A percentile compares a stretch with the other conserved stretches of the same genome.
Evolutionary conservation across 1,140 invertebrate species (phyloP).

Genomic region (Scaptomyza hsui): DNA sequence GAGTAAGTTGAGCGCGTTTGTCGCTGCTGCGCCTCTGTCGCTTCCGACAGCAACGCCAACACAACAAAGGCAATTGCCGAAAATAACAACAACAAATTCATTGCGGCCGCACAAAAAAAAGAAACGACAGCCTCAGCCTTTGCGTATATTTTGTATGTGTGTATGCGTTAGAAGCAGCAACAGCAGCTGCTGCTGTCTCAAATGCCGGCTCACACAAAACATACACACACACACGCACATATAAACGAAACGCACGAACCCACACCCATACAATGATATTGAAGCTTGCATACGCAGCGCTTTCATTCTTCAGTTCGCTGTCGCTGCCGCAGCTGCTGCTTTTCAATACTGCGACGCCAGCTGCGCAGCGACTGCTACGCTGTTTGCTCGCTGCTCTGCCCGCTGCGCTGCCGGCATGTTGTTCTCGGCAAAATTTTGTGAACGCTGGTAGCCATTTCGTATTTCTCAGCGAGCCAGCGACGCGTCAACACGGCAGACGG

Average conservation of each 20-base stretch:
- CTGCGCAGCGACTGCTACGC: slow-evolving; percentile 20
- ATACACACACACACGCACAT: slow-evolving; percentile 15
- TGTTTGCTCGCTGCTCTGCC: slow-evolving; percentile 3
- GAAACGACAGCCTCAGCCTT: slow-evolving; percentile 9
- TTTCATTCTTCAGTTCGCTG: slow-evolving; percentile 46
- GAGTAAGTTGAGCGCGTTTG: slow-evolving; percentile 77
- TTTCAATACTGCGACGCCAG: slow-evolving; percentile 8
- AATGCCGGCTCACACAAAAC: slow-evolving; percentile 60
- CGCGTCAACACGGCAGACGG: slow-evolving; percentile 51
- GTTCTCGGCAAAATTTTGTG: slow-evolving; percentile 68
- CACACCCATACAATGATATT: slow-evolving; percentile 16
- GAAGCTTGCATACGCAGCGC: slow-evolving; percentile 31
- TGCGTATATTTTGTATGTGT: slow-evolving; percentile 17
- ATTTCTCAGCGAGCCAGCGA: slow-evolving; percentile 73
- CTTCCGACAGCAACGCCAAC: slow-evolving; percentile 30
- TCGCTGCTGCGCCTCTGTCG: slow-evolving; percentile 21
- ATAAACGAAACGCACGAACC: slow-evolving; percentile 38
- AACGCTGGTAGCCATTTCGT: slow-evolving; percentile 55
- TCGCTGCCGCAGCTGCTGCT: slow-evolving; percentile 21
- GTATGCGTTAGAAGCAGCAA: slow-evolving; percentile 43
- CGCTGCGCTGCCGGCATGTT: slow-evolving; percentile 38
- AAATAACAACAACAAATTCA: slow-evolving; percentile 30
- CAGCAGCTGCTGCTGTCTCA: slow-evolving; percentile 38
- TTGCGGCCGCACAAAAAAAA: slow-evolving; percentile 30
- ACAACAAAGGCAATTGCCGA: slow-evolving; percentile 58